Evolutionary conservation across 2,797 vertebrate species (phyloP).

Genomic region (Mareca penelope): DNA sequence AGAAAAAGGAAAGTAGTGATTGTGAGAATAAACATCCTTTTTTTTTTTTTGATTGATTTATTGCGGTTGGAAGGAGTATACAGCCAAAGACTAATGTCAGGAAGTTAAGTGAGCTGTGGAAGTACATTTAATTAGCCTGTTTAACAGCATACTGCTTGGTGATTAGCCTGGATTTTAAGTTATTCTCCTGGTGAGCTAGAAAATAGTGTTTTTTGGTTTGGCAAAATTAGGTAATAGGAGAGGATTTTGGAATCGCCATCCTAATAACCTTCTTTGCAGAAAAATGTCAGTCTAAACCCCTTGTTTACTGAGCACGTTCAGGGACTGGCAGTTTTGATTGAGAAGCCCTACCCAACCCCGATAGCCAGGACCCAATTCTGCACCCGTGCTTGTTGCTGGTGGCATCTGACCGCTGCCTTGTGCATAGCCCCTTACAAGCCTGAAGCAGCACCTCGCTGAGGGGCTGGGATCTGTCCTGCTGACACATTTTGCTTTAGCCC

Average conservation of each 20-base stretch:
- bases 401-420: no score
- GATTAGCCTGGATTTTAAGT: not conserved
- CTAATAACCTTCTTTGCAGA: not conserved
- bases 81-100: not conserved
- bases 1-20: no score
- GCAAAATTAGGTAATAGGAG: not conserved
- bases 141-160: not conserved
- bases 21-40: not conserved
- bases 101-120: conserved; percentile 29
- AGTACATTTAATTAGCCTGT: conserved; percentile 1
- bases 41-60: not conserved
- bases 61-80: not conserved
- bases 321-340: not conserved
- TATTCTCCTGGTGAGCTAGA: not conserved
- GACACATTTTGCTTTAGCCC: not conserved
- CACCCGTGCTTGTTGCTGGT: accelerated
- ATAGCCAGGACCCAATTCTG: not conserved
- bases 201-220: not conserved
- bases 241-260: not conserved
- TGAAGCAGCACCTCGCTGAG: accelerated
- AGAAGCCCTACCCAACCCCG: not conserved
- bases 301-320: not conserved
- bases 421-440: not conserved
- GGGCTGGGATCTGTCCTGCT: accelerated
- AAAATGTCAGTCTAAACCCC: not conserved